Base-by-base conservation (phyloP, 2,113 vertebrate genomes). In the Picathartes gymnocephalus region DNA sequence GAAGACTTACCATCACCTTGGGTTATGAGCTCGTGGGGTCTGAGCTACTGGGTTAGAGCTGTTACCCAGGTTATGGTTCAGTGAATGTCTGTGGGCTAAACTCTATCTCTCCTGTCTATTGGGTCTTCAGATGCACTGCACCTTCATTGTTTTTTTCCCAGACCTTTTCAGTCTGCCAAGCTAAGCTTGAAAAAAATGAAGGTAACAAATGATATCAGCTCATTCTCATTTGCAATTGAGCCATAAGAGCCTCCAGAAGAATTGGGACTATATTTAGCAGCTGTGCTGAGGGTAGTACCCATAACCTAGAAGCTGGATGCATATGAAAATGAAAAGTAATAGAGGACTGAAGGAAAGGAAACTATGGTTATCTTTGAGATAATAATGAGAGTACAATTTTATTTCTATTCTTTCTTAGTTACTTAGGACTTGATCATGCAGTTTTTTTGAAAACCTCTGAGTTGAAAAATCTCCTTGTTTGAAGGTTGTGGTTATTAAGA, bases 211-310 rank as follows among this genome's bases (percentile, higher is more conserved):
- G 2, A 5, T 65, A 64, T 6, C 14, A 70, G 2, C 14, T 57
- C 1, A 0, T 54, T 74, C 13, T 80, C 1, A 0, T 73, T 87
- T 73, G 15, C 21, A 47, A 5, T 24, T 50, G 74, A 87, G 18
- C 30, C 33, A 5, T 60, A 56, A 64, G 24, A 56, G 8, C 50
- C 27, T 81, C 10, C 15, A 40, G 50, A 47, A 69, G 35, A 56
- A 42, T 0, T 1, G 0, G n/a, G 22, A 73, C 7, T 47, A 6
- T 51, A 78, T 85, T 79, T 74, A 68, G 33, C 27, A 88, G 37
- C 65, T 61, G 22, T 81, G 27, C 45, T 65, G 30, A 13, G n/a
- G 54, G 18, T 81, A 30, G 15, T 37, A 44, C 9, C 16, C 77
- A 51, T 60, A 71, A 45, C 14, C 33, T 50, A 11, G 54, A 56